Conservation (phyloP, 2,888 invertebrate species). For the Isoperla grammatica region DNA sequence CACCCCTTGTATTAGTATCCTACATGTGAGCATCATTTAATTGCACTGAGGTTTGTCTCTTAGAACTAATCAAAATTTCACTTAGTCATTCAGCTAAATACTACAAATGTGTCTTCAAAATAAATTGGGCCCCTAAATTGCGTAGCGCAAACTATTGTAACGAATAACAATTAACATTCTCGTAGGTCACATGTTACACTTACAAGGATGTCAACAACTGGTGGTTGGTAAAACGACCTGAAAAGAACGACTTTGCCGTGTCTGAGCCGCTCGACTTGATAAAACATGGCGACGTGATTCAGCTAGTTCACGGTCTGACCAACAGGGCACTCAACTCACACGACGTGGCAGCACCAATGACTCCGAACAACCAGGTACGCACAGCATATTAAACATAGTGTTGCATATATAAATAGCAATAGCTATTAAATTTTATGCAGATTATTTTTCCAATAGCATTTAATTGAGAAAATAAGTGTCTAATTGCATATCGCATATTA, state of each 20-base stretch:
- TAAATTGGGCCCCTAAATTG: too few species aligned
- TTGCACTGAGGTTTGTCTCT: too few species aligned
- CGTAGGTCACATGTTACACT: constrained; percentile 78
- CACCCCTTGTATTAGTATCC: too few species aligned
- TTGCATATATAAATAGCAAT: constrained; percentile 1
- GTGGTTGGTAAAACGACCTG: constrained; percentile 94
- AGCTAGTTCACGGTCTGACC: constrained; percentile 90
- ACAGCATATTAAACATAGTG: too few species aligned
- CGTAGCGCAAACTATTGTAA: too few species aligned
- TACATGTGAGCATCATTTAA: too few species aligned
- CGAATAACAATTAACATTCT: too few species aligned
- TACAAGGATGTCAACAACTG: constrained; percentile 97
- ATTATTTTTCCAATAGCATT: background rate
- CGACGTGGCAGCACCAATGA: constrained; percentile 91
- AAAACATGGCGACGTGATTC: constrained; percentile 86
- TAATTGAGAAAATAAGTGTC: background rate
- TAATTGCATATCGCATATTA: too few species aligned
- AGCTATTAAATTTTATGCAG: background rate
- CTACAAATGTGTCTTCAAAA: too few species aligned
- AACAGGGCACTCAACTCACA: constrained; percentile 90
- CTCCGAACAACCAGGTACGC: constrained; percentile 70
- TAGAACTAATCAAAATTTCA: too few species aligned
- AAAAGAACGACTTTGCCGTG: constrained; percentile 72
- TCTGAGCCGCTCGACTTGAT: constrained; percentile 72
- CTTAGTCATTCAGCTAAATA: too few species aligned